Evolutionary conservation across 2,888 invertebrate species (phyloP).

Genomic region (Troilus luridus): DNA sequence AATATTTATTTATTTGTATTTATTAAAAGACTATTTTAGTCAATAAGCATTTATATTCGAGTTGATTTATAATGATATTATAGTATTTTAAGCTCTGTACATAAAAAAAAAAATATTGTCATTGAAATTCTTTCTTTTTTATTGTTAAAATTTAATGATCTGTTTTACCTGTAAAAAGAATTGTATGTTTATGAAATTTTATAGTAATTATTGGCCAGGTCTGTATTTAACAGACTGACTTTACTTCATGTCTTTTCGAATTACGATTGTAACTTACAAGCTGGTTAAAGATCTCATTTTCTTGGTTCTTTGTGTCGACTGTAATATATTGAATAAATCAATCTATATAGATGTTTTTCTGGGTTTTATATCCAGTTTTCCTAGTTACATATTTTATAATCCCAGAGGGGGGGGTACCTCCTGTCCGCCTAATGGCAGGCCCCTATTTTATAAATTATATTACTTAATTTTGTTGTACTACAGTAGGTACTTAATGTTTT

Average conservation of each 20-base stretch:
- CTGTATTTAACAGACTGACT: slow-evolving; percentile 6
- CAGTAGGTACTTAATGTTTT: too few relatives aligned
- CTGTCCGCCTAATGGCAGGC: too few relatives aligned
- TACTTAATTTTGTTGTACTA: too few relatives aligned
- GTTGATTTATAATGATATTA: slow-evolving; percentile 35
- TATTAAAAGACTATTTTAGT: background rate
- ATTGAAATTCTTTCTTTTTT: background rate
- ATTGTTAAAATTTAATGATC: background rate
- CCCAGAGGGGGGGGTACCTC: too few relatives aligned
- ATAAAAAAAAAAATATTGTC: background rate
- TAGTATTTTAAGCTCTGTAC: slow-evolving; percentile 9
- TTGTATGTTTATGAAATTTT: slow-evolving; percentile 12
- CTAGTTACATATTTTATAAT: too few relatives aligned
- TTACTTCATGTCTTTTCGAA: background rate
- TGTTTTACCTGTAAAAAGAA: background rate
- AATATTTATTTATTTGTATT: slow-evolving; percentile 48
- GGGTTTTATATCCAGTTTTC: background rate
- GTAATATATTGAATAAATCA: slow-evolving; percentile 19
- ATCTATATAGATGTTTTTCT: slow-evolving; percentile 20
- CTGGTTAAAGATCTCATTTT: background rate
- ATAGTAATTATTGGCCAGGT: background rate
- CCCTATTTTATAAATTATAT: too few relatives aligned
- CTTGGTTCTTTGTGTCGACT: background rate
- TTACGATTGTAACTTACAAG: background rate
- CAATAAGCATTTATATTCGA: slow-evolving; percentile 33